These are phyloP conservation scores for Busseola fusca DNA, from an alignment of 2,888 invertebrate genomes.

Conservation along the genomic window DNA sequence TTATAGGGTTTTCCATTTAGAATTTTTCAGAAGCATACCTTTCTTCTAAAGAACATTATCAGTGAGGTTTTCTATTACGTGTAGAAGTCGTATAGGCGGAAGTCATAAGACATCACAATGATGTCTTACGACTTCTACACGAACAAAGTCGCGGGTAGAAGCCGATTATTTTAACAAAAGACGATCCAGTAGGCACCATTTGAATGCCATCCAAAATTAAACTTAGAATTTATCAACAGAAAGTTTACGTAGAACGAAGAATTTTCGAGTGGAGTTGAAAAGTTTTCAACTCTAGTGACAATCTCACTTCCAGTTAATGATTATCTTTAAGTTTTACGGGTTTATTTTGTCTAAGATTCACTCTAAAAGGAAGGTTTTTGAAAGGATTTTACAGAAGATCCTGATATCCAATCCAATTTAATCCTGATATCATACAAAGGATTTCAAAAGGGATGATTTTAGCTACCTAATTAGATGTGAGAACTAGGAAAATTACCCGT, in stretches of 20 bases:
- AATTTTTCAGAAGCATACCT: background rate
- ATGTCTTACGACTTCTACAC: too few relatives aligned
- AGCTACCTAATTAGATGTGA: too few relatives aligned
- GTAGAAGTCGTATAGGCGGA: too few relatives aligned
- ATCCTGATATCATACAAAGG: background rate
- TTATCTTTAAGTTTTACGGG: constrained; percentile 8
- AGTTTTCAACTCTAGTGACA: constrained; percentile 58
- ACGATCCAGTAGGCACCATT: background rate
- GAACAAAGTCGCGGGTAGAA: too few relatives aligned
- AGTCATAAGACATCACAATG: too few relatives aligned
- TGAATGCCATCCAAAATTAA: constrained; percentile 7
- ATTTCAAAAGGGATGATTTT: background rate
- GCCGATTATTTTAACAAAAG: background rate
- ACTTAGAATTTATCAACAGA: background rate
- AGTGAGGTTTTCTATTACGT: too few relatives aligned
- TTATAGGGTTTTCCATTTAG: background rate
- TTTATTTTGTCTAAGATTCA: constrained; percentile 14
- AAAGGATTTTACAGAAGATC: background rate
- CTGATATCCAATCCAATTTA: background rate
- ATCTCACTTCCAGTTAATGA: constrained; percentile 58
- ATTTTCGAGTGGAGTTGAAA: constrained; percentile 40
- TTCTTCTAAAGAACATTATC: too few relatives aligned
- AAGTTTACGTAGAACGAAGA: constrained; percentile 27
- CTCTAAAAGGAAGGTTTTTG: background rate
- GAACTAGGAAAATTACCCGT: background rate